Base-by-base conservation (phyloP, 2,888 invertebrate species). In the Melanargia galathea region DNA sequence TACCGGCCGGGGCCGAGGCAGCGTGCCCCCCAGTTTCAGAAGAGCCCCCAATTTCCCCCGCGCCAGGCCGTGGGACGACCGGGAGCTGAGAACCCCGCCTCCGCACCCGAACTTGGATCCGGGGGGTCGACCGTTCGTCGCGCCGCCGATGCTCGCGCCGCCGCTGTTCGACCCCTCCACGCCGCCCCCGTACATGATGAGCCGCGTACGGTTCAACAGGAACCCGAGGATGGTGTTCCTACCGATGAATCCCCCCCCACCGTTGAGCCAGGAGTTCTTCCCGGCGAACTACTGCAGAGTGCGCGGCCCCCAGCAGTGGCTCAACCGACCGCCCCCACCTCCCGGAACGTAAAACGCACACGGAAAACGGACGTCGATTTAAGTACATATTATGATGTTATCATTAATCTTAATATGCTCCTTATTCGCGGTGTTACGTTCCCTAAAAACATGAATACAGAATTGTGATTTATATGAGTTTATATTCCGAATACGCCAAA, bases 251-350 rank as follows among this genome's bases (percentile, higher is more conserved):
- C 63, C 74, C 40, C 67, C 70, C 3, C 78, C 77, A 0, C 76
- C 77, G 0, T 81, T 81, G 69, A 68, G 82, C 38, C 80, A 77
- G 56, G 78, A 75, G 52, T 65, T 82, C 2, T 83, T 86, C 65
- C 83, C 82, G 5, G 71, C 83, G 4, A 77, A 73, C 66, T 83
- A 73, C 72, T 82, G 83, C 70, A 76, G 69, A 61, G 68, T 79
- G 70, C 59, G 78, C 6, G 80, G 78, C 0, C 71, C 80, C 0
- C 82, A 75, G 0, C 87, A 81, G 67, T 87, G 89, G 86, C 72
- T 77, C 59, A 81, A 78, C 51, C 82, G 77, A 2, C 83, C 85
- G 4, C 90, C 89, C 0, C 90, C 89, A 0, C 90, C 90, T 0
- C 90, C 88, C 5, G 87, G 88, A 45, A 89, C 89, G 26, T 90